phyloP scores from a whole-genome alignment of 2,797 vertebrate species.

The Parambassis ranga region DNA sequence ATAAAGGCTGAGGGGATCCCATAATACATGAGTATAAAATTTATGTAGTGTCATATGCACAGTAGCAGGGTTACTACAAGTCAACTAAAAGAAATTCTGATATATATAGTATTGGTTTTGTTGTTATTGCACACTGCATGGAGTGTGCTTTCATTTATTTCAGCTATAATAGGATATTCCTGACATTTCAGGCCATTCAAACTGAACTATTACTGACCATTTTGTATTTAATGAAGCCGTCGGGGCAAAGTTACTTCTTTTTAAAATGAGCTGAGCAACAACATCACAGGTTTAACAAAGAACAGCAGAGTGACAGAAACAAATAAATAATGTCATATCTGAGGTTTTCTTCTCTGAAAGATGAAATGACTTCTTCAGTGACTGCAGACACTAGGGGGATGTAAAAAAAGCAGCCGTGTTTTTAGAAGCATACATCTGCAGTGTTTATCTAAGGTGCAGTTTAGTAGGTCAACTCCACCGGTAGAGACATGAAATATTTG shows the following conservation, averaged over 20 bases:
- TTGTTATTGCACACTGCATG: slow-evolving; percentile 16
- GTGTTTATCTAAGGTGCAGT: background rate
- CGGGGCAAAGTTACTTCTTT: background rate
- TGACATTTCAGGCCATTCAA: background rate
- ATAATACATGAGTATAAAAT: too few species aligned
- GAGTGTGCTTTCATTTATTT: slow-evolving; percentile 21
- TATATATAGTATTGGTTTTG: slow-evolving; percentile 8
- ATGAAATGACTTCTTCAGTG: background rate
- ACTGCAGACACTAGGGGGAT: background rate
- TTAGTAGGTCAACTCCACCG: slow-evolving; percentile 17
- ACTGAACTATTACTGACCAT: background rate
- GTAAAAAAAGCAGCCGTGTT: background rate
- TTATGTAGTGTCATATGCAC: too few species aligned
- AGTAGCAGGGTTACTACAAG: too few species aligned
- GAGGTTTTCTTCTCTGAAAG: background rate
- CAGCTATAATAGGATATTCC: background rate
- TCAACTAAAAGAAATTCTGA: too few species aligned
- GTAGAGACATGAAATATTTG: slow-evolving; percentile 9
- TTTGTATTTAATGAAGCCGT: slow-evolving; percentile 1
- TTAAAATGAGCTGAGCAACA: slow-evolving; percentile 8
- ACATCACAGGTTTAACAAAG: background rate
- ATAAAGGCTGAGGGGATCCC: too few species aligned
- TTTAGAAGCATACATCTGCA: background rate
- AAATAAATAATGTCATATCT: background rate
- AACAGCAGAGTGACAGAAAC: background rate